Base-by-base conservation (phyloP, 2,113 vertebrate genomes). In the Leptocoma aspasia region DNA sequence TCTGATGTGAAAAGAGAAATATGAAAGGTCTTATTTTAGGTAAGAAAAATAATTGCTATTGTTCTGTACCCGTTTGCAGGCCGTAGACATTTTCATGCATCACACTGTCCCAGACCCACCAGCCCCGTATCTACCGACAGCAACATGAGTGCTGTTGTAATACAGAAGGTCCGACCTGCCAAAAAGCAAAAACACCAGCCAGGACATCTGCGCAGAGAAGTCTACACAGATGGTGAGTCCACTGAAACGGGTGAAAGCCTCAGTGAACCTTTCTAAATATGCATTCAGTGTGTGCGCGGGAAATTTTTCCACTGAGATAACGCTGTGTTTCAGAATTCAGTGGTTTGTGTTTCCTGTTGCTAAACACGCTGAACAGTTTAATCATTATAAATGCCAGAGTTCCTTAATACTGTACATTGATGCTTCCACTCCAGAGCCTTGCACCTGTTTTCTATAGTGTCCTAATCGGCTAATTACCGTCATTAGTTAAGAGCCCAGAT, bases 111-210 rank as follows among this genome's bases (percentile, higher is more conserved):
- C 52, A 98, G 99, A 95, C 99, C 99, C 53, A 98, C 99, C 78
- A 99, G 99, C 95, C 99, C 99, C 1, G 98, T 99, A 90, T 99
- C 99, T 71, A 99, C 99, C 3, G 99, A 99, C 98, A 99, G 99
- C 97, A 99, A 99, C 96, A 98, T 99, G 98, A 99, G 99, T 73
- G 98, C 99, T 88, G 99, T 98, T 44, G 97, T 99, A 37, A 98
- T 99, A 95, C 99, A 99, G 97, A 99, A 99, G 98, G 87, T 97
- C 81, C 98, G 99, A 92, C 99, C 99, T 90, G 97, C 98, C 87
- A 99, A 99, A 98, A 99, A 99, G 95, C 99, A 98, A 79, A 99
- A 99, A 85, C 99, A 99, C 96, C 98, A 98, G 97, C 98, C 98
- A 86, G 99, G 96, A 83, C 99, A 98, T 97, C 99, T 99, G 97